These are phyloP conservation scores for Mastomys coucha DNA, from an alignment of 2,113 vertebrate species.

Conservation along the genomic window DNA sequence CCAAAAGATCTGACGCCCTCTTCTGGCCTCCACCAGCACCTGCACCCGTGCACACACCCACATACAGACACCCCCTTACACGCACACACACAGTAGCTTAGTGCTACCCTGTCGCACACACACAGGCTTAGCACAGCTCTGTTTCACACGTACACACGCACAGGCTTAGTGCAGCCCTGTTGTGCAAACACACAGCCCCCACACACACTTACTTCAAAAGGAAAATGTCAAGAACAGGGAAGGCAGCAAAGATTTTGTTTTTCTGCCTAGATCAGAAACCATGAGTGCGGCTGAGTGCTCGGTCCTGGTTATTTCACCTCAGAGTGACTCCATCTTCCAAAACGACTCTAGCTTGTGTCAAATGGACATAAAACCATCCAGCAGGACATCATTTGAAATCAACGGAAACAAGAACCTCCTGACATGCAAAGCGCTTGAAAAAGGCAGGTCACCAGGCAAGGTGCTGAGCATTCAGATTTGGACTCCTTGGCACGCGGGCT, in stretches of 20 bases:
- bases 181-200: neutral
- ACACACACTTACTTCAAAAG: neutral
- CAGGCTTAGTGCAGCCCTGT: no score
- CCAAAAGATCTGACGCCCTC: neutral
- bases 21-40: neutral
- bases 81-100: neutral
- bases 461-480: neutral
- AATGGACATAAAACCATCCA: neutral
- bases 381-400: neutral
- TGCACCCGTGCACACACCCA: neutral
- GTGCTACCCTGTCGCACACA: neutral
- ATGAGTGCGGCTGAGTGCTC: rapidly evolving
- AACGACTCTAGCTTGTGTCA: neutral
- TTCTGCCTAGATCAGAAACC: neutral
- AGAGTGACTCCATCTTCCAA: neutral
- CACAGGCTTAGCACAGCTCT: neutral
- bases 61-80: neutral
- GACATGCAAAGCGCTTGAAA: neutral
- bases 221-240: neutral
- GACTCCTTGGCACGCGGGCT: neutral
- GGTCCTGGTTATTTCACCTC: neutral
- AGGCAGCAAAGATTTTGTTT: no score
- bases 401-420: neutral
- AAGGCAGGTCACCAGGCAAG: neutral
- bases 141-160: neutral